Conservation (phyloP, 23 tunicate genomes). For the Phallusia fumigata region DNA sequence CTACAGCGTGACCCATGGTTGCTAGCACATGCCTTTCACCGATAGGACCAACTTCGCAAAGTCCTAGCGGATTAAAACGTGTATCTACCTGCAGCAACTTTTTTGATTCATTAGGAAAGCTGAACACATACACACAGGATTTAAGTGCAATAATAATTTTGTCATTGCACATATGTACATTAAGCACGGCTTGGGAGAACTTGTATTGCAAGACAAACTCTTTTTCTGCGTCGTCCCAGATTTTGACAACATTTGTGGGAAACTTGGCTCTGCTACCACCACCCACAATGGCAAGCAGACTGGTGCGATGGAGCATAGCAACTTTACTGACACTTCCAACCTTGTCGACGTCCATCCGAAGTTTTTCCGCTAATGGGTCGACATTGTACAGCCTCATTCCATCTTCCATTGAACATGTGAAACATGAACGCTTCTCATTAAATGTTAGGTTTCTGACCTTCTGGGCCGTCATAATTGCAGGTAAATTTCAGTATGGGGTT, state of each 20-base stretch:
- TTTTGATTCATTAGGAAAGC: slow-evolving; percentile 76
- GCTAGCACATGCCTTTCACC: slow-evolving; percentile 58
- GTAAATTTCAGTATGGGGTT: too few relatives aligned
- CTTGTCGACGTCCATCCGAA: slow-evolving; percentile 53
- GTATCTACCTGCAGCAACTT: slow-evolving; percentile 67
- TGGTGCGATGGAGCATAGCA: slow-evolving; percentile 74
- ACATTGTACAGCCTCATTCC: slow-evolving; percentile 78
- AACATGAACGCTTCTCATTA: slow-evolving; percentile 77
- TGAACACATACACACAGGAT: slow-evolving; percentile 51
- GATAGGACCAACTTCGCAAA: slow-evolving; percentile 60
- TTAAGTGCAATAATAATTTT: slow-evolving; percentile 65
- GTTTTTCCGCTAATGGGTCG: slow-evolving; percentile 81
- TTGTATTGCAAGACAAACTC: slow-evolving; percentile 52
- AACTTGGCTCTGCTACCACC: slow-evolving; percentile 74
- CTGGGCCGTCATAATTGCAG: background rate
- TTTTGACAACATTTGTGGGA: slow-evolving; percentile 56
- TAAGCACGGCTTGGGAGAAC: slow-evolving; percentile 50
- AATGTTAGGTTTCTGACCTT: slow-evolving; percentile 44
- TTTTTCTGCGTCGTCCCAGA: slow-evolving; percentile 75
- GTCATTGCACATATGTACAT: slow-evolving; percentile 44
- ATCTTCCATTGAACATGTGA: slow-evolving; percentile 72
- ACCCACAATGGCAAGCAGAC: slow-evolving; percentile 66
- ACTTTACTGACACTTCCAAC: slow-evolving; percentile 77
- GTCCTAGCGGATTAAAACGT: slow-evolving; percentile 54
- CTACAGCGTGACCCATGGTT: slow-evolving; percentile 62